Conservation (phyloP, 1,140 invertebrate species). For the Lepidurus packardi region DNA sequence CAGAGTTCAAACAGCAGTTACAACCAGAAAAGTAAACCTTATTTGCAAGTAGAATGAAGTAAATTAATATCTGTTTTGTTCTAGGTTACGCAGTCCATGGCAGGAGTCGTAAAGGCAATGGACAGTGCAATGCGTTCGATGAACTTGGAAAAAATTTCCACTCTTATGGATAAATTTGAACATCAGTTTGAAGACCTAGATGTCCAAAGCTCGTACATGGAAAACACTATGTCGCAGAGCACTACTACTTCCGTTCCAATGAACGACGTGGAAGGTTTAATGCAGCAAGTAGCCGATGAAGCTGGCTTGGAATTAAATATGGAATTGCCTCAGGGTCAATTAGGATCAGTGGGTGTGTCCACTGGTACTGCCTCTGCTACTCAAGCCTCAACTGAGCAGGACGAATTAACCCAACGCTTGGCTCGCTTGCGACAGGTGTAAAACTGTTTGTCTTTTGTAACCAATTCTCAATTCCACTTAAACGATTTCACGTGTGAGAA, state of each 20-base stretch:
- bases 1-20: constrained; percentile 91
- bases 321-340: constrained; percentile 82
- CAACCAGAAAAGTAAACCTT: constrained; percentile 69
- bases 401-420: constrained; percentile 89
- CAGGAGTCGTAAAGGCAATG: constrained; percentile 97
- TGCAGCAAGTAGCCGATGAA: constrained; percentile 98
- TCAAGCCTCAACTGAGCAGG: constrained; percentile 79
- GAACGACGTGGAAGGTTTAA: constrained; percentile 86
- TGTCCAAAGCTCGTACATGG: constrained; percentile 98
- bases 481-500: not conserved
- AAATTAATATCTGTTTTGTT: constrained; percentile 34
- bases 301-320: constrained; percentile 98
- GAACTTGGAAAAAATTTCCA: constrained; percentile 98
- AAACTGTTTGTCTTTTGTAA: not conserved
- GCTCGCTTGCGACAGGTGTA: constrained; percentile 72
- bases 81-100: constrained; percentile 72
- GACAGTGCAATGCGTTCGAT: constrained; percentile 99
- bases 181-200: constrained; percentile 98
- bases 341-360: constrained; percentile 32
- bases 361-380: constrained; percentile 57
- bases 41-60: not conserved
- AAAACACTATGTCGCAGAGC: constrained; percentile 96
- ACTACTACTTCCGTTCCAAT: constrained; percentile 95
- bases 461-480: not conserved
- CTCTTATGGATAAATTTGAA: constrained; percentile 98